phyloP scores from a whole-genome alignment of 2,113 vertebrate species.

The Xenopus laevis region DNA sequence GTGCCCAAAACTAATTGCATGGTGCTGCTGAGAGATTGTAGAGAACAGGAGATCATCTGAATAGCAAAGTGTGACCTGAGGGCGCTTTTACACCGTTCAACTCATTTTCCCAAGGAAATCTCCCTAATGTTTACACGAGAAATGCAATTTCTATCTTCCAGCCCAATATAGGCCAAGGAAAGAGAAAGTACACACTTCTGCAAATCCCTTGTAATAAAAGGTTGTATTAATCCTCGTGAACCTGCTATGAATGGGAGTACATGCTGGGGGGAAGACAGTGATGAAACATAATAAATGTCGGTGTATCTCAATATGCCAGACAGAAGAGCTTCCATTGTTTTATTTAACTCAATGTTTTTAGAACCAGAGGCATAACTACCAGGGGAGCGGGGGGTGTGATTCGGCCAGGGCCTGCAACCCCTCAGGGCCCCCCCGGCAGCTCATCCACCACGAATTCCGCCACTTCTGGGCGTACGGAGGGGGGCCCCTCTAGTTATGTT shows the following conservation, averaged over 20 bases:
- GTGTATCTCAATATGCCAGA: not conserved
- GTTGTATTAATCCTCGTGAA: not conserved
- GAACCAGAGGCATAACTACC: too few species aligned
- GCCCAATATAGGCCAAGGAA: not conserved
- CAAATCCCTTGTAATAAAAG: not conserved
- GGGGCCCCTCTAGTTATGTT: too few species aligned
- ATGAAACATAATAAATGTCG: not conserved
- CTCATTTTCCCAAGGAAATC: not conserved
- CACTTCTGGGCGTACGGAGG: too few species aligned
- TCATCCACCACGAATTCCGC: too few species aligned
- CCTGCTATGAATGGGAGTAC: not conserved
- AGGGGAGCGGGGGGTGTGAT: too few species aligned
- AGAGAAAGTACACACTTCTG: not conserved
- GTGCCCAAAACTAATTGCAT: not conserved
- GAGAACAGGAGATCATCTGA: not conserved
- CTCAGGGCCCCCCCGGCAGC: too few species aligned
- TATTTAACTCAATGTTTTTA: too few species aligned
- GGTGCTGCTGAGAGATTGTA: not conserved
- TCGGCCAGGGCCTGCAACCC: too few species aligned
- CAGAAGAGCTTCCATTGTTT: not conserved
- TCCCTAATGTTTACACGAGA: conserved; percentile 1
- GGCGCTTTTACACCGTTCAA: not conserved
- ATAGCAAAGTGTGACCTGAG: not conserved
- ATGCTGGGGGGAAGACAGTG: not conserved
- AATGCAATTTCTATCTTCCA: conserved; percentile 1